Conservation (phyloP, 2,797 vertebrate species). For the Staurois parvus region DNA sequence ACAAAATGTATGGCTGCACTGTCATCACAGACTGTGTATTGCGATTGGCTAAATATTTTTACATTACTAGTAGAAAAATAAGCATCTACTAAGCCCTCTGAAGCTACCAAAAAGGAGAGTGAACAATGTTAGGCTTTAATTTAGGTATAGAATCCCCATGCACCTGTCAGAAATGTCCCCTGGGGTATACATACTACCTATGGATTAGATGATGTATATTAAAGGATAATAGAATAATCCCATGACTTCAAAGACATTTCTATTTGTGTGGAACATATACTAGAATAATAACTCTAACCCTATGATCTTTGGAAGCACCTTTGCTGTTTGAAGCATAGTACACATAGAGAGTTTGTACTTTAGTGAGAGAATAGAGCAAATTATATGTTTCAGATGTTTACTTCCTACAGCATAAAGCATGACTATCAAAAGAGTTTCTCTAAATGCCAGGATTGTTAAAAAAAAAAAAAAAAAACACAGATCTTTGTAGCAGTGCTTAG, state of each 20-base stretch:
- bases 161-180: too few species aligned
- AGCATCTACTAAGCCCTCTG: too few species aligned
- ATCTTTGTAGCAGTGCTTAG: constrained; percentile 12
- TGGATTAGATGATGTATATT: background rate
- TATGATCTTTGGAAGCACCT: background rate
- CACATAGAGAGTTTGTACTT: constrained; percentile 10
- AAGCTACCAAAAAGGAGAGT: too few species aligned
- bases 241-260: background rate
- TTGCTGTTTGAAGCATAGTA: constrained; percentile 11
- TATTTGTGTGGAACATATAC: background rate
- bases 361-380: constrained; percentile 20
- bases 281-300: background rate
- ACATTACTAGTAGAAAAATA: too few species aligned
- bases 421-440: background rate
- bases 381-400: constrained; percentile 9
- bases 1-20: too few species aligned
- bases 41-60: too few species aligned
- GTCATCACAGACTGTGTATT: too few species aligned
- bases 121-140: too few species aligned
- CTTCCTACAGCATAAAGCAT: background rate
- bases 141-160: too few species aligned
- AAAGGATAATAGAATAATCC: background rate
- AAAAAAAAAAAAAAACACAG: constrained; percentile 12
- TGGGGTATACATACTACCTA: too few species aligned
- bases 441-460: constrained; percentile 19